Evolutionary conservation across 1,140 invertebrate genomes (phyloP).

Genomic region (Drosophila sechellia): DNA sequence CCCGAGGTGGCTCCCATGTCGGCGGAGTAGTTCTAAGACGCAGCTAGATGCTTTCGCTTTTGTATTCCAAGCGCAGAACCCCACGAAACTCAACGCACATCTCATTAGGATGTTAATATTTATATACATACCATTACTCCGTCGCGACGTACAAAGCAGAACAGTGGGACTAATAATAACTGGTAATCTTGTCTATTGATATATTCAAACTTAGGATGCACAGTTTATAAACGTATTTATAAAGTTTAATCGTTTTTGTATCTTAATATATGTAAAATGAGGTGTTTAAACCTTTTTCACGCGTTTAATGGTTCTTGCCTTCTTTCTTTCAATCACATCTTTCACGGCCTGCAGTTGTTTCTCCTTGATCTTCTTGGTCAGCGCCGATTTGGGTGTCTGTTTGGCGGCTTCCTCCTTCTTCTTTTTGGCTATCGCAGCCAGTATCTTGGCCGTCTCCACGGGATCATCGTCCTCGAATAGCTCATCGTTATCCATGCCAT

Average conservation of each 20-base stretch:
- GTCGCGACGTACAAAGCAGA: constrained; percentile 46
- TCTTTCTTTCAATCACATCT: constrained; percentile 72
- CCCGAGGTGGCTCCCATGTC: constrained; percentile 69
- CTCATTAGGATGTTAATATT: constrained; percentile 52
- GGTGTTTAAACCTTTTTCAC: constrained; percentile 57
- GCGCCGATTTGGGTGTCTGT: constrained; percentile 59
- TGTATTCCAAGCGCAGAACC: constrained; percentile 16
- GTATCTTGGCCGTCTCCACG: constrained; percentile 82
- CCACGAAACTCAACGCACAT: constrained; percentile 61
- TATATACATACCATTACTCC: constrained; percentile 35
- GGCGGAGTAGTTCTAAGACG: constrained; percentile 39
- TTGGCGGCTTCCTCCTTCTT: constrained; percentile 39
- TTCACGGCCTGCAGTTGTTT: constrained; percentile 74
- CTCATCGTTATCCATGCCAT: constrained; percentile 86
- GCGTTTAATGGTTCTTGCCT: constrained; percentile 56
- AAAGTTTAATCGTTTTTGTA: constrained; percentile 62
- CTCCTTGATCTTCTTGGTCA: constrained; percentile 75
- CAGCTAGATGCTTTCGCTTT: constrained; percentile 11
- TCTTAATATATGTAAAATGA: constrained; percentile 59
- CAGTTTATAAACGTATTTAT: constrained; percentile 66
- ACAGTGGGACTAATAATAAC: constrained; percentile 22
- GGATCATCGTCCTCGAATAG: constrained; percentile 85
- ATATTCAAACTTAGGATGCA: constrained; percentile 56
- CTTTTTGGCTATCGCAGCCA: constrained; percentile 72
- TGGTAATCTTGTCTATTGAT: constrained; percentile 36